Evolutionary conservation across 1,140 invertebrate species (phyloP), one percentile per base, ranked within the genome.

Genomic region (Eubasilissa regina): DNA sequence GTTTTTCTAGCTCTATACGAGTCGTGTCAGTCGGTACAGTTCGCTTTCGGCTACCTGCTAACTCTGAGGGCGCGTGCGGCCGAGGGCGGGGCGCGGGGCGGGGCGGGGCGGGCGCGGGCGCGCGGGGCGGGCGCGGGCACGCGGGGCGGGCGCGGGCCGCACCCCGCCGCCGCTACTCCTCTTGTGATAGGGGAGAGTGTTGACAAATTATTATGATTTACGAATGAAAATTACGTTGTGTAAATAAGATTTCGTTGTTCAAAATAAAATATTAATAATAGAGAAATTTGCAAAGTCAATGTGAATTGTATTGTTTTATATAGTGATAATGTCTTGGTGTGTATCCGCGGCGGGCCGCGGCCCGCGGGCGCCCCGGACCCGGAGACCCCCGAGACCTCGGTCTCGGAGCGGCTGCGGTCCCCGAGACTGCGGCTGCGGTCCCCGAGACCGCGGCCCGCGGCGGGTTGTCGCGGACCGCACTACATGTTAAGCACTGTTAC

Each of bases 401-500:
- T 1, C 44, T 21, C 19, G 51, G 21, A 21, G 15, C n/a, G n/a
- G 51, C 62, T 56, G 75, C 75, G 64, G 75, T 35, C 25, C 25
- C 25, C 25, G 25, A 35, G 25, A 35, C 25, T 6, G 25, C 25
- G 25, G 1, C 25, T 1, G 25, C 25, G 25, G 25, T 6, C 25
- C 17, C 43, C 4, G 43, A 44, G 43, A 43, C 66, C 66, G 35
- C 47, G 70, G 19, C 15, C 48, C 80, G 70, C 72, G 25, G 66
- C 66, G 75, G 75, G 73, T 25, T 73, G 58, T 53, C 77, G 68
- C 70, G 76, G 76, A 62, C 76, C 79, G 81, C 81, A 78, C 73
- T 82, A 81, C 80, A 82, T 82, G 82, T 84, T 84, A 83, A 84
- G 83, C 81, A 84, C 84, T 84, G 84, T 84, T 85, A 84, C 83